phyloP scores from a whole-genome alignment of 1,140 invertebrate genomes.

The Aphis craccivora region DNA sequence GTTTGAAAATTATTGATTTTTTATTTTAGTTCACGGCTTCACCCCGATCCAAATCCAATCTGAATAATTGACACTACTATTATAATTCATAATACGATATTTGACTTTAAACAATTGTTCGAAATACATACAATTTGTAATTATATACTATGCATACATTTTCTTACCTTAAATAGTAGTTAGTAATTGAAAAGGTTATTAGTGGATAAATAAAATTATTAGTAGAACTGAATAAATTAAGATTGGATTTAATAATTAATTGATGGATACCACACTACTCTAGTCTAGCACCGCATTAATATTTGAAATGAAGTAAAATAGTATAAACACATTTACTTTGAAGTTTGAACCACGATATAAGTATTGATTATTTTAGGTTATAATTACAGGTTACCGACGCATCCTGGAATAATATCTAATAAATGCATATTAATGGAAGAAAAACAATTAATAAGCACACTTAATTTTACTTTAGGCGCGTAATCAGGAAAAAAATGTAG shows the following conservation, averaged over 20 bases:
- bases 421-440: neutral
- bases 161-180: constrained; percentile 5
- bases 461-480: neutral
- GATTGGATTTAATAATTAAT: too few species aligned
- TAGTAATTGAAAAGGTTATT: neutral
- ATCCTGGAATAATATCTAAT: neutral
- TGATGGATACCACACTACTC: neutral
- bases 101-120: neutral
- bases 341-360: neutral
- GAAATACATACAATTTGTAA: neutral
- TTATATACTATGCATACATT: neutral
- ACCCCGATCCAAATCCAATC: too few species aligned
- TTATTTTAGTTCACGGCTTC: too few species aligned
- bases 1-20: too few species aligned
- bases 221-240: too few species aligned
- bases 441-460: neutral
- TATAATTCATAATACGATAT: neutral
- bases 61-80: too few species aligned
- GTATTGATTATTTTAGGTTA: constrained; percentile 35
- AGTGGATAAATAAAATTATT: neutral
- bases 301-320: neutral
- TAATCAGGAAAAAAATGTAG: too few species aligned
- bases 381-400: neutral
- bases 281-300: neutral
- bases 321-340: neutral